These are phyloP conservation scores for Pyrgilauda ruficollis DNA, from an alignment of 2,113 vertebrate genomes.

Conservation along the genomic window DNA sequence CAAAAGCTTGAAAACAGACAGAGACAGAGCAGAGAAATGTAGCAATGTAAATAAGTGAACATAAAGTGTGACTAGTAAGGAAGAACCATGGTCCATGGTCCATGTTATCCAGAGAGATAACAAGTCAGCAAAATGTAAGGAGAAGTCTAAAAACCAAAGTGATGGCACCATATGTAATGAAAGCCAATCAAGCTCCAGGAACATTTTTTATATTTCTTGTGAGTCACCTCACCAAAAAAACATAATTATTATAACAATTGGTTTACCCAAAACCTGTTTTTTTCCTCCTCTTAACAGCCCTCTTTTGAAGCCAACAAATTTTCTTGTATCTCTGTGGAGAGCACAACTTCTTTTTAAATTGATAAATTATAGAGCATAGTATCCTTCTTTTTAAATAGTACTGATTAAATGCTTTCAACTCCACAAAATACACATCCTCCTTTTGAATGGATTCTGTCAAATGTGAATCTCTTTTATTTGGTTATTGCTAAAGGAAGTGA, in stretches of 20 bases:
- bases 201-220: background rate
- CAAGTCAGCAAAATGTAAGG: background rate
- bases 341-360: background rate
- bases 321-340: background rate
- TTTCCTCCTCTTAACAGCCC: background rate
- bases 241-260: background rate
- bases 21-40: background rate
- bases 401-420: background rate
- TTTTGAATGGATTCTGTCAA: background rate
- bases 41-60: background rate
- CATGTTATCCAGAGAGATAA: background rate
- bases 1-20: background rate
- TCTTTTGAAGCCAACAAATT: background rate
- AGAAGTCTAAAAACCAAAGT: background rate
- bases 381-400: background rate
- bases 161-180: fast-evolving
- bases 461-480: background rate
- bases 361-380: background rate
- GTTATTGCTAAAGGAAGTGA: constrained; percentile 6
- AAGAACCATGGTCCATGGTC: background rate
- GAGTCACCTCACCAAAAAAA: background rate
- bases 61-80: background rate
- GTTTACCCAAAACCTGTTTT: background rate
- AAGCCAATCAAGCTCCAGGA: background rate
- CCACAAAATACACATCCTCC: background rate